Percentiles rank a stretch among this genome's conserved stretches.
These are phyloP conservation scores for Myrmecobius fasciatus DNA, from an alignment of 2,113 vertebrate species.

Conservation along the genomic window DNA sequence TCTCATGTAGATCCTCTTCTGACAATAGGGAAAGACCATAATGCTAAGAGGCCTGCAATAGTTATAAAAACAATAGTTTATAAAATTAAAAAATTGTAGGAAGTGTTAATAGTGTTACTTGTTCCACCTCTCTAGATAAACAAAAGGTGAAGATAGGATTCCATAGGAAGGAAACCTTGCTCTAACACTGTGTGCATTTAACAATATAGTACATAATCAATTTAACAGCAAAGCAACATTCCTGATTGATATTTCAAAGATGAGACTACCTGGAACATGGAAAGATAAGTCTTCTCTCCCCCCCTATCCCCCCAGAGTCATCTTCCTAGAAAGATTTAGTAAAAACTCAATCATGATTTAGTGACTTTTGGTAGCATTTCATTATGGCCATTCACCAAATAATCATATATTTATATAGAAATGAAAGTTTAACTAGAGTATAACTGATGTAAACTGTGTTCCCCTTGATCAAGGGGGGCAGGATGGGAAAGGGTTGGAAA, in stretches of 20 bases:
- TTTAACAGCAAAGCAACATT: too few species aligned
- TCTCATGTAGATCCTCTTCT: background rate
- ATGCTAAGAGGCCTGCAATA: slow-evolving; percentile 31
- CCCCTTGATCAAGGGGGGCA: too few species aligned
- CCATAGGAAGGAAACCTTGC: slow-evolving; percentile 5
- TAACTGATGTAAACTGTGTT: too few species aligned
- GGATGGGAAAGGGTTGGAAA: too few species aligned
- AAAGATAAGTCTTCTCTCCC: too few species aligned
- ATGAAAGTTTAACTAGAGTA: background rate
- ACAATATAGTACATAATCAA: slow-evolving; percentile 24
- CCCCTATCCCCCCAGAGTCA: too few species aligned
- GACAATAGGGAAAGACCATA: background rate
- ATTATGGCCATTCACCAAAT: background rate
- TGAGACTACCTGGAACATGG: too few species aligned
- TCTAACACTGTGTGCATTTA: background rate
- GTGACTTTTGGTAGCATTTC: background rate
- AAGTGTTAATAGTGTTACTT: background rate
- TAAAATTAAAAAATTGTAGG: slow-evolving; percentile 27
- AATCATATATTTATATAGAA: background rate
- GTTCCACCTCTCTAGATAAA: slow-evolving; percentile 17
- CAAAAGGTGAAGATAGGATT: background rate
- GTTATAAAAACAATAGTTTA: slow-evolving; percentile 44
- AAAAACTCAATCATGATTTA: background rate
- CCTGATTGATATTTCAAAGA: too few species aligned
- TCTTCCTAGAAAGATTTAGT: too few species aligned